These are phyloP conservation scores for Pangasius krempfi DNA, from an alignment of 2,797 vertebrate species.

Conservation along the genomic window DNA sequence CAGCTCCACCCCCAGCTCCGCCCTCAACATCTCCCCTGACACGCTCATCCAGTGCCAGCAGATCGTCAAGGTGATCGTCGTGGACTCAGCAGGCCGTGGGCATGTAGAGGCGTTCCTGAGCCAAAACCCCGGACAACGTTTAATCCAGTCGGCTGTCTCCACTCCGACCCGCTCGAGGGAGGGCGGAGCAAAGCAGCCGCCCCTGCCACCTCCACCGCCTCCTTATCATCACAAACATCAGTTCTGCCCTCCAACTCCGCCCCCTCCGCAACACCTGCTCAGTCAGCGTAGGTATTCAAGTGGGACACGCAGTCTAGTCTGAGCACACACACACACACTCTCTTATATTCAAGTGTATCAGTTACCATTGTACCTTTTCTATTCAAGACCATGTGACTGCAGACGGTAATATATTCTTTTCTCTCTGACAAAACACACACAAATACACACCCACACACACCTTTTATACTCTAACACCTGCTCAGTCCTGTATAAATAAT, in stretches of 20 bases:
- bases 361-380: slow-evolving; percentile 14
- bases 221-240: slow-evolving; percentile 98
- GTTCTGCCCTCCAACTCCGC: slow-evolving; percentile 91
- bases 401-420: slow-evolving; percentile 10
- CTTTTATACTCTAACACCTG: slow-evolving; percentile 35
- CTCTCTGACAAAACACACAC: slow-evolving; percentile 18
- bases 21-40: slow-evolving; percentile 70
- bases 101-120: slow-evolving; percentile 96
- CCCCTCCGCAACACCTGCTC: slow-evolving; percentile 86
- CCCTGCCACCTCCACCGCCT: slow-evolving; percentile 91
- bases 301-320: slow-evolving; percentile 92
- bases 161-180: slow-evolving; percentile 82
- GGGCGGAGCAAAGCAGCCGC: slow-evolving; percentile 84
- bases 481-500: slow-evolving; percentile 30
- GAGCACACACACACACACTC: slow-evolving; percentile 46
- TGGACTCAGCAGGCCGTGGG: slow-evolving; percentile 93
- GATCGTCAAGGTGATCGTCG: slow-evolving; percentile 97
- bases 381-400: slow-evolving; percentile 2
- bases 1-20: slow-evolving; percentile 82
- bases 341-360: not conserved
- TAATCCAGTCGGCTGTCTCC: slow-evolving; percentile 89
- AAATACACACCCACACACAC: slow-evolving; percentile 15
- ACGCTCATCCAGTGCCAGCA: slow-evolving; percentile 99
- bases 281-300: slow-evolving; percentile 91
- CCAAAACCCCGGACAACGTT: slow-evolving; percentile 90